Conservation (phyloP, 2,113 vertebrate species). For the Lethenteron reissneri region DNA sequence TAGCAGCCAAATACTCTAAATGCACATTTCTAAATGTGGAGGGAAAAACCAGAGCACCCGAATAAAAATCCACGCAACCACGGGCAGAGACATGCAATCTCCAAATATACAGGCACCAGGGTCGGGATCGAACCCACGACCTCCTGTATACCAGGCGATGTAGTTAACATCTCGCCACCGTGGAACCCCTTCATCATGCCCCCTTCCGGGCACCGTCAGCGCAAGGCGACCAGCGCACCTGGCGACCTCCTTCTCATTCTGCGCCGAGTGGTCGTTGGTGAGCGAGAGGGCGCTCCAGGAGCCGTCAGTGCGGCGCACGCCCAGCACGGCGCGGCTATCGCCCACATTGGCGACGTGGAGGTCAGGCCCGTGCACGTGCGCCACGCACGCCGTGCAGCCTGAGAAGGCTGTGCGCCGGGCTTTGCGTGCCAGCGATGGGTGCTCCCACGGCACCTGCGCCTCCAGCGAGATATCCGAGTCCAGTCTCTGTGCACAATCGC, state of each 20-base stretch:
- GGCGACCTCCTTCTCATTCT: conserved; percentile 38
- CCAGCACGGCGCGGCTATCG: conserved; percentile 58
- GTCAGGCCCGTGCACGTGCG: conserved; percentile 39
- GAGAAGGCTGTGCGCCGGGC: conserved; percentile 76
- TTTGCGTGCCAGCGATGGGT: conserved; percentile 39
- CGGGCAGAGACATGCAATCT: too few species aligned
- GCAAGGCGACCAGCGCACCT: conserved; percentile 14
- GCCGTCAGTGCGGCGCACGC: conserved; percentile 43
- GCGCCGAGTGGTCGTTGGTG: conserved; percentile 55
- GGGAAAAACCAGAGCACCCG: too few species aligned
- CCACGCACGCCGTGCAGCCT: conserved; percentile 63
- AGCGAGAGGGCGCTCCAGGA: conserved; percentile 55
- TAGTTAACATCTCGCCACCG: too few species aligned
- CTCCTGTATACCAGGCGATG: too few species aligned
- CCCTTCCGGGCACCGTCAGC: too few species aligned
- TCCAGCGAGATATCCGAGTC: conserved; percentile 73
- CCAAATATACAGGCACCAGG: too few species aligned
- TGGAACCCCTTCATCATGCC: too few species aligned
- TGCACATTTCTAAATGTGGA: too few species aligned
- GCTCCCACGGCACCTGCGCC: conserved; percentile 54
- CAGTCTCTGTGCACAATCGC: conserved; percentile 21
- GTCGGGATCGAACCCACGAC: too few species aligned
- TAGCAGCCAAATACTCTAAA: too few species aligned
- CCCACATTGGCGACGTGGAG: conserved; percentile 62
- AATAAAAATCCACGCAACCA: too few species aligned